A percentile compares a stretch with the other conserved stretches of the same genome.
Evolutionary conservation across 2,888 invertebrate species (phyloP).

Genomic region (Lottia gigantea): DNA sequence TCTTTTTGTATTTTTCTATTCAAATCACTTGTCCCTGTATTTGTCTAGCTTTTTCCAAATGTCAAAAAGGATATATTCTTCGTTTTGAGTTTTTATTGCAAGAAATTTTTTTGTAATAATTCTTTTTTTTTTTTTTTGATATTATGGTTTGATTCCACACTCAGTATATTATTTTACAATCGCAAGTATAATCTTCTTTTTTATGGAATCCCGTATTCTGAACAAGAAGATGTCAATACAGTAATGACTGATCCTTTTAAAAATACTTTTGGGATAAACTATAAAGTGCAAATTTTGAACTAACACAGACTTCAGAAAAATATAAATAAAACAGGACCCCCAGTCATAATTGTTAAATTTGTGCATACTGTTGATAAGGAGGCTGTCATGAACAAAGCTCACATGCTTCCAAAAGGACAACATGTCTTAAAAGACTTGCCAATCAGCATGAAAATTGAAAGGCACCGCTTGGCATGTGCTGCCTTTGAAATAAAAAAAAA

Average conservation of each 20-base stretch:
- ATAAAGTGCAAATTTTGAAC: neutral
- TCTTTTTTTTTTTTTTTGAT: no score
- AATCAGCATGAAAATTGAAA: neutral
- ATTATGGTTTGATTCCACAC: no score
- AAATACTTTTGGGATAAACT: neutral
- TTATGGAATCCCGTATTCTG: neutral
- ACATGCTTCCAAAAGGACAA: neutral
- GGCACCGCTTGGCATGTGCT: neutral
- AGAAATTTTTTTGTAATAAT: no score
- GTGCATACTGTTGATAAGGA: neutral
- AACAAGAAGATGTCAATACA: neutral
- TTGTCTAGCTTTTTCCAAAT: no score
- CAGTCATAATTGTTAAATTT: neutral
- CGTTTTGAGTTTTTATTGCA: no score
- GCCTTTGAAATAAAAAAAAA: neutral
- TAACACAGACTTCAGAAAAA: neutral
- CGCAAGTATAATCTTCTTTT: slow-evolving; percentile 8
- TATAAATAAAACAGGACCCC: neutral
- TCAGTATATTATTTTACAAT: no score
- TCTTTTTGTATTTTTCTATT: no score
- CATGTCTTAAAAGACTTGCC: neutral
- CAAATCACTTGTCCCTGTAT: no score
- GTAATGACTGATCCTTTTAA: neutral
- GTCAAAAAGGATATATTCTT: neutral
- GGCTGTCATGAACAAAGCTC: neutral